Evolutionary conservation across 2,888 invertebrate genomes (phyloP), one percentile per base, ranked within the genome.

Genomic region (Hedychridium roseum): DNA sequence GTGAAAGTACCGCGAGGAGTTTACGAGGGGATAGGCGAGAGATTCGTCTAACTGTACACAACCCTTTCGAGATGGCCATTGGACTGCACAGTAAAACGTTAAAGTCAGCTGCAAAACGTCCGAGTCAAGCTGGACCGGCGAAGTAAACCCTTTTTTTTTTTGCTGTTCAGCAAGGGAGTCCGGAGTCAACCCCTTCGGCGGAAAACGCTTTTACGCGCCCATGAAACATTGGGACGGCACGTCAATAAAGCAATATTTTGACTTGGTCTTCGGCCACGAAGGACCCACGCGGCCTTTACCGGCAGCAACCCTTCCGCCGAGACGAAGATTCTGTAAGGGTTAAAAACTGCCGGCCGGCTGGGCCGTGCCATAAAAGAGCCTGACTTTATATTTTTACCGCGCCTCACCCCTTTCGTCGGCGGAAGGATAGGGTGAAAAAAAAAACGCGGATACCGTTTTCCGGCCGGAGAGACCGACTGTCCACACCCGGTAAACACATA

Each of bases 171-270:
- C n/a, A 9, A 32, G 11, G 34, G 23, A 23, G 45, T 55, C 48
- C 51, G 38, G 48, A 48, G 41, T 41, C 45, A 12, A 23, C n/a
- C n/a, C n/a, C n/a, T n/a, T n/a, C n/a, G n/a, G n/a, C n/a, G n/a
- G n/a, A n/a, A n/a, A n/a, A n/a, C n/a, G n/a, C n/a, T n/a, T n/a
- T n/a, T n/a, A n/a, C n/a, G 46, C 37, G 15, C 17, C 35, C 39
- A 43, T 44, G 50, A 43, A 48, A 59, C 54, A 54, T 61, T 35
- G 47, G 60, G 53, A 64, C 65, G 18, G 32, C 45, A 52, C 66
- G 60, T 63, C 68, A 73, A 75, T 76, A 76, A 76, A 77, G 66
- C 60, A 74, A 75, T 75, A 76, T 74, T 74, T 70, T 73, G 72
- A 72, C 69, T 70, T n/a, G n/a, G n/a, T n/a, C n/a, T n/a, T 55